Percentiles rank a stretch among this genome's conserved stretches.
Evolutionary conservation across 1,140 invertebrate genomes (phyloP).

Genomic region (Drosophila sucinea): DNA sequence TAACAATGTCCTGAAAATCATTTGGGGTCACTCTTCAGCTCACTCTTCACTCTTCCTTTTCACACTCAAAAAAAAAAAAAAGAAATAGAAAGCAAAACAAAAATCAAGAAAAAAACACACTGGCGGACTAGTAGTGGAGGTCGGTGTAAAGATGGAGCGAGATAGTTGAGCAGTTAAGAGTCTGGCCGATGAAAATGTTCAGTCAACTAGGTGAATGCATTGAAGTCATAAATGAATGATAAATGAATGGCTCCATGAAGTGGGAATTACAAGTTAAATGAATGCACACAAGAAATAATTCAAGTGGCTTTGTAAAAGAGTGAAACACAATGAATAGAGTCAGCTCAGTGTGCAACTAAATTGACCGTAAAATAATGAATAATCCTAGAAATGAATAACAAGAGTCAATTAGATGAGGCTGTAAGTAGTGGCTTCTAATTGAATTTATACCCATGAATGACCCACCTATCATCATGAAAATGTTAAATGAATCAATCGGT

Average conservation of each 20-base stretch:
- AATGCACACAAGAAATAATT: conserved; percentile 37
- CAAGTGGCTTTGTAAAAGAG: conserved; percentile 10
- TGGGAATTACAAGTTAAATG: conserved; percentile 24
- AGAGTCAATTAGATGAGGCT: background rate
- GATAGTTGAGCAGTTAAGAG: conserved; percentile 9
- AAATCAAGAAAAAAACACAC: background rate
- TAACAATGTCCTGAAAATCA: conserved; percentile 40
- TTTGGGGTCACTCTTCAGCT: conserved; percentile 48
- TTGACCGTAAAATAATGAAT: conserved; percentile 7
- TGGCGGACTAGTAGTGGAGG: background rate
- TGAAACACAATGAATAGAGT: background rate
- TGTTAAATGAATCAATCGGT: background rate
- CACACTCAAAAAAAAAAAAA: background rate
- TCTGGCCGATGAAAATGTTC: conserved; percentile 9
- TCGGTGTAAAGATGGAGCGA: background rate
- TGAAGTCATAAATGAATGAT: conserved; percentile 7
- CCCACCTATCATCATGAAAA: background rate
- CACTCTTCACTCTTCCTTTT: background rate
- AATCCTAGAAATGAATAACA: background rate
- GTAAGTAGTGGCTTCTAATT: background rate
- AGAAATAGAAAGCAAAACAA: background rate
- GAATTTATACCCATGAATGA: background rate
- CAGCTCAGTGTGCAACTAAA: background rate
- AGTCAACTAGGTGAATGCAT: conserved; percentile 13
- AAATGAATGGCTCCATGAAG: conserved; percentile 7